phyloP scores from a whole-genome alignment of 2,888 invertebrate genomes.

The Lithodes maja region DNA sequence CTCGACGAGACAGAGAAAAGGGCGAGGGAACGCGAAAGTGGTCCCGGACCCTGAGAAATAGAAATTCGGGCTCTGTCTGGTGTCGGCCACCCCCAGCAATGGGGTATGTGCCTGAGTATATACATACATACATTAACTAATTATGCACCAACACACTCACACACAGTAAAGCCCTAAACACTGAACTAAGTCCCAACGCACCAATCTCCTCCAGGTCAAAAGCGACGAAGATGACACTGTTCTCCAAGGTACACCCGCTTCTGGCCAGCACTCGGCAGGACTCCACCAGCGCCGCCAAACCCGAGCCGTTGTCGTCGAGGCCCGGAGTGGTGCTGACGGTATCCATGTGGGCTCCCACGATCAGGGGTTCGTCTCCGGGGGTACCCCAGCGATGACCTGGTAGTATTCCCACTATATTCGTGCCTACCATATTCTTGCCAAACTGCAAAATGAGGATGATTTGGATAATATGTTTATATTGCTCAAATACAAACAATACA shows the following conservation, averaged over 20 bases:
- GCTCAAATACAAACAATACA: too few relatives aligned
- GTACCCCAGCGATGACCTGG: conserved; percentile 73
- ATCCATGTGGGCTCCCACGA: conserved; percentile 75
- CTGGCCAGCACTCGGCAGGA: conserved; percentile 73
- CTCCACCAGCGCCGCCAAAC: conserved; percentile 74
- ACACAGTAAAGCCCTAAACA: too few relatives aligned
- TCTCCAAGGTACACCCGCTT: conserved; percentile 72
- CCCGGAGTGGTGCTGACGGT: conserved; percentile 73
- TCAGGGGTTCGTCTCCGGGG: conserved; percentile 73
- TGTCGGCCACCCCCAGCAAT: too few relatives aligned
- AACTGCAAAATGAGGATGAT: conserved; percentile 15
- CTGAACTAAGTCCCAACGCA: conserved; percentile 8
- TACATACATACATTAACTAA: too few relatives aligned
- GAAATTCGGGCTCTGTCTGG: too few relatives aligned
- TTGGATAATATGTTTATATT: background rate
- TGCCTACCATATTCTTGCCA: conserved; percentile 47
- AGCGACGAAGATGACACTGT: conserved; percentile 74
- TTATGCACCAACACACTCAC: too few relatives aligned
- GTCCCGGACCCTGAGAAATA: too few relatives aligned
- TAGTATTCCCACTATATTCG: conserved; percentile 73
- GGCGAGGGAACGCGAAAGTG: too few relatives aligned
- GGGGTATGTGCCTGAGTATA: too few relatives aligned
- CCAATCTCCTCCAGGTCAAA: conserved; percentile 75
- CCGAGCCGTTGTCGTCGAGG: conserved; percentile 74
- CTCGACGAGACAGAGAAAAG: too few relatives aligned